Conservation (phyloP, 2,797 vertebrate species). For the Lepilemur septentrionalis region DNA sequence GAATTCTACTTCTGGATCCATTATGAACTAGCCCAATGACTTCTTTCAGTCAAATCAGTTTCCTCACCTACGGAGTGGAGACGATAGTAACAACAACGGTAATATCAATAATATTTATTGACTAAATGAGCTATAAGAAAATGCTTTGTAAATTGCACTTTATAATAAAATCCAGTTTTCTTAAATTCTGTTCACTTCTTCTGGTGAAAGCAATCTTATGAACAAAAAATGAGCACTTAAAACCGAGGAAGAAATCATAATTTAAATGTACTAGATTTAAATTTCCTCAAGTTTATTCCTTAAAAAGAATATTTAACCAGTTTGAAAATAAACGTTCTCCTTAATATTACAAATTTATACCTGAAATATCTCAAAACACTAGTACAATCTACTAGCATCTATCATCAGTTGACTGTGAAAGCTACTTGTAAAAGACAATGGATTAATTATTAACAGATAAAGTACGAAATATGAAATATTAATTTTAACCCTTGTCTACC, state of each 20-base stretch:
- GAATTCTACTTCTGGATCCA: neutral
- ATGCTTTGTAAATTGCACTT: neutral
- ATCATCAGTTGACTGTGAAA: neutral
- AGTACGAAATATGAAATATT: neutral
- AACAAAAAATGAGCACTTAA: neutral
- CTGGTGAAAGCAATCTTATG: neutral
- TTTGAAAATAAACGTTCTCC: neutral
- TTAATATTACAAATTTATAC: neutral
- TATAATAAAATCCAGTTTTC: neutral
- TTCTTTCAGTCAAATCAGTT: neutral
- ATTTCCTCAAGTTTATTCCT: neutral
- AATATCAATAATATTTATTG: neutral
- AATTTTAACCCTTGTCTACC: neutral
- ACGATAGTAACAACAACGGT: neutral
- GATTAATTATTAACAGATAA: neutral
- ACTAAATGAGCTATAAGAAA: neutral
- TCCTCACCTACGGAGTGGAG: neutral
- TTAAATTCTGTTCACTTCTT: neutral
- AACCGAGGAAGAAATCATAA: neutral
- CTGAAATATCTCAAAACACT: slow-evolving; percentile 15
- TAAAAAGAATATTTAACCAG: slow-evolving; percentile 25
- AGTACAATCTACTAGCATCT: neutral
- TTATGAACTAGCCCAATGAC: neutral
- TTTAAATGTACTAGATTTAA: neutral
- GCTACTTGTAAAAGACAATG: slow-evolving; percentile 5